Evolutionary conservation across 2,888 invertebrate genomes (phyloP), one percentile per base, ranked within the genome.

Genomic region (Parelbella ahira): DNA sequence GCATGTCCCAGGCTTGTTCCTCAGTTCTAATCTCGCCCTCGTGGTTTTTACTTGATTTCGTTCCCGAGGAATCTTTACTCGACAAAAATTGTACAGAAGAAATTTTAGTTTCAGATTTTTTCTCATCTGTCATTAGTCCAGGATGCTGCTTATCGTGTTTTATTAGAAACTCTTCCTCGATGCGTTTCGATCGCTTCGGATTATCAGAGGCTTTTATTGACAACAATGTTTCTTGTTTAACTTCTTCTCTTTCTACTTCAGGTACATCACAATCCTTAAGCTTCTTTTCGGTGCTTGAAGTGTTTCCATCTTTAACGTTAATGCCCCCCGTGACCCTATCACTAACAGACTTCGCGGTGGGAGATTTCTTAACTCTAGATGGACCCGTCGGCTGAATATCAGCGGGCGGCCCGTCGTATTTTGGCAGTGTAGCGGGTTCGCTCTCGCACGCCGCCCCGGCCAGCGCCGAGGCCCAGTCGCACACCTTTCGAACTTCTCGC

Each of bases 1-100:
- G 68, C 69, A 87, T 65, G 48, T 87, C 81, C 86, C 87, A 86
- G 7, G 83, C 82, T 52, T 81, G 83, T 15, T 84, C 83, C 50
- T 86, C 87, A 6, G 73, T 74, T 66, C 75, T 81, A 3, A 79
- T 63, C 9, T 48, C 45, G 21, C 28, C 27, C 3, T 39, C 29
- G n/a, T 30, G 28, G 5, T 10, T 12, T 21, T 18, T 41, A 27
- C 23, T 19, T n/a, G 12, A 7, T 7, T 43, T 32, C 3, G 21
- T 21, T 33, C 42, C 36, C 2, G 41, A 8, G 5, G 20, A n/a
- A 10, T 25, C 33, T 25, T 44, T 39, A 7, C 10, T 15, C 15
- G 20, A 25, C 15, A 8, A 19, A 10, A 7, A 3, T 21, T 27
- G 33, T 6, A 10, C 2, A 2, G 25, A 12, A 1, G 20, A 4